Evolutionary conservation across 1,140 invertebrate species (phyloP).

Genomic region (Oncopodura yosiiana): DNA sequence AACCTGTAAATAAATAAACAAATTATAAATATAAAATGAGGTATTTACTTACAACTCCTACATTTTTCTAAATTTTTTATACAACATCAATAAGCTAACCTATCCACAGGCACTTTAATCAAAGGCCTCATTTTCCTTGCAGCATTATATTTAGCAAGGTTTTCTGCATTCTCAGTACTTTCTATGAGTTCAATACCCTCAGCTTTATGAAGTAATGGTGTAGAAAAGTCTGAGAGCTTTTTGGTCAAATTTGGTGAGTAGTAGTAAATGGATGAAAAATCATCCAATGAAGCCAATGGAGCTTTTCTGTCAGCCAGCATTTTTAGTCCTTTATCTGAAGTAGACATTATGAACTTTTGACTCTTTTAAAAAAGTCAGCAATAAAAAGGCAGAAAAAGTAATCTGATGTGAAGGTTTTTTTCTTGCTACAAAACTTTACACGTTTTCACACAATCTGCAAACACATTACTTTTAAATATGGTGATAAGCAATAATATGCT

Average conservation of each 20-base stretch:
- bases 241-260: constrained; percentile 28
- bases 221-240: constrained; percentile 27
- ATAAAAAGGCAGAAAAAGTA: too few species aligned
- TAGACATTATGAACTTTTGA: not conserved
- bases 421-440: too few species aligned
- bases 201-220: constrained; percentile 20
- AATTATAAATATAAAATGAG: constrained; percentile 36
- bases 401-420: too few species aligned
- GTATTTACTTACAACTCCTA: not conserved
- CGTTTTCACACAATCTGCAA: too few species aligned
- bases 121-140: constrained; percentile 31
- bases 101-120: constrained; percentile 32
- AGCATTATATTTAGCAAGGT: constrained; percentile 33
- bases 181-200: constrained; percentile 24
- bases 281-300: constrained; percentile 33
- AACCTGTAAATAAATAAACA: too few species aligned
- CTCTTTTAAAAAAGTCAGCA: too few species aligned
- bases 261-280: constrained; percentile 33
- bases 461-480: too few species aligned
- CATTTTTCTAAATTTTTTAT: not conserved
- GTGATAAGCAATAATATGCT: too few species aligned
- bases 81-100: constrained; percentile 2
- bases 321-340: not conserved
- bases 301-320: constrained; percentile 13
- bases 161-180: constrained; percentile 32